Percentiles rank a stretch among this genome's conserved stretches.
phyloP scores from a whole-genome alignment of 1,140 invertebrate species.

The Thereuonema tuberculata region DNA sequence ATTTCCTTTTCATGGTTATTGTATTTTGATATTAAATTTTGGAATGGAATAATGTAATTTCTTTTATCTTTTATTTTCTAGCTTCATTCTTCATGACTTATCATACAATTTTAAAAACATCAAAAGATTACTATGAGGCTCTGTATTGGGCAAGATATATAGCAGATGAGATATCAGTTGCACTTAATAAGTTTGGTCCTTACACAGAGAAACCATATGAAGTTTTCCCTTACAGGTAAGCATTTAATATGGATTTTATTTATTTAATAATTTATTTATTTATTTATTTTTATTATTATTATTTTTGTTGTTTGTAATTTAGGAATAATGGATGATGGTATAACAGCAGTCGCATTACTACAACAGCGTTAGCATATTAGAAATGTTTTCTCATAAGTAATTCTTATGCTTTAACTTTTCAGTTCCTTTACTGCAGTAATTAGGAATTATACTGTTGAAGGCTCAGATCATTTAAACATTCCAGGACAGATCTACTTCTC shows the following conservation, averaged over 20 bases:
- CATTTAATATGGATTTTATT: no score
- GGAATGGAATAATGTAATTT: background rate
- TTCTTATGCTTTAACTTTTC: no score
- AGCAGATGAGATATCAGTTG: conserved; percentile 52
- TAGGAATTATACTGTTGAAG: no score
- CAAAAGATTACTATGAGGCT: conserved; percentile 66
- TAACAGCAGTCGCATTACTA: no score
- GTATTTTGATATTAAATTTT: background rate
- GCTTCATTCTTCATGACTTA: conserved; percentile 81
- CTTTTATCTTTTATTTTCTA: background rate
- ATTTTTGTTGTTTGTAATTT: no score
- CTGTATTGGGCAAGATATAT: conserved; percentile 56
- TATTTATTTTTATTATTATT: background rate
- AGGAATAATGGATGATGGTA: no score
- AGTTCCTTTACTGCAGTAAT: no score
- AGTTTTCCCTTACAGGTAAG: conserved; percentile 13
- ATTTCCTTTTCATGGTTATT: background rate
- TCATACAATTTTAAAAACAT: conserved; percentile 61
- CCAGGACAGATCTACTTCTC: no score
- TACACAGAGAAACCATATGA: background rate
- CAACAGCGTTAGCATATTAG: no score
- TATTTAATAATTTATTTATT: background rate
- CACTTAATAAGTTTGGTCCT: background rate
- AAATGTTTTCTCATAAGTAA: no score
- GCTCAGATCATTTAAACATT: no score